Base-by-base conservation (phyloP, 2,113 vertebrate genomes). In the Xiphophorus hellerii region DNA sequence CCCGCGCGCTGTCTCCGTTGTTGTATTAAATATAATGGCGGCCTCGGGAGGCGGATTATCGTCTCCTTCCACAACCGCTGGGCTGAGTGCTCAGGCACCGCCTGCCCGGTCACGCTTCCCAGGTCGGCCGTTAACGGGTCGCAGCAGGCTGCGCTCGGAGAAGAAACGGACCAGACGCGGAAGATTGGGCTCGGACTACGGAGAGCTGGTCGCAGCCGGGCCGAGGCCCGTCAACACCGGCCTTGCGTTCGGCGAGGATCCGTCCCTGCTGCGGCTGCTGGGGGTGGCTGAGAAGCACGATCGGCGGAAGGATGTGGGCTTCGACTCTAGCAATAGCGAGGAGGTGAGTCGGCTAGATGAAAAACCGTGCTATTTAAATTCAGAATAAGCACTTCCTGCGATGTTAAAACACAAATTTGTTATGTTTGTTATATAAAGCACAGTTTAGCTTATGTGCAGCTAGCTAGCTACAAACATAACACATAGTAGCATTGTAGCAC, bases 1-100 rank as follows among this genome's bases (percentile, higher is more conserved):
- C 81, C 78, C 70, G 85, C 83, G 87, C 83, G 87, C 87, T 61
- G 51, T 83, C 79, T 67, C 83, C 91, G 92, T 92, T 94, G 93
- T 95, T 93, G 92, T 89, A 80, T 87, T 90, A 93, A 94, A 96
- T 95, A 96, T 95, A 96, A 96, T 96, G 96, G 96, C 96, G 96
- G 95, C 96, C 92, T 95, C 92, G 88, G 95, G 94, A 93, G 93
- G 92, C 73, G 95, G 93, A 92, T 91, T 94, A 89, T 76, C 95
- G 90, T 92, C 95, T 92, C 93, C 93, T 90, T 93, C 92, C 75
- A 91, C 87, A 81, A 91, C 89, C 63, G 88, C 83, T 88, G 93
- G 90, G 15, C 64, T 82, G 30, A 89, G 61, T 81, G 58, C 68
- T 28, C 80, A 79, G 63, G 71, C 90, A 33, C 88, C 85, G 64